Evolutionary conservation across 2,113 vertebrate species (phyloP), one percentile per base, ranked within the genome.

Genomic region (Poeciliopsis occidentalis): DNA sequence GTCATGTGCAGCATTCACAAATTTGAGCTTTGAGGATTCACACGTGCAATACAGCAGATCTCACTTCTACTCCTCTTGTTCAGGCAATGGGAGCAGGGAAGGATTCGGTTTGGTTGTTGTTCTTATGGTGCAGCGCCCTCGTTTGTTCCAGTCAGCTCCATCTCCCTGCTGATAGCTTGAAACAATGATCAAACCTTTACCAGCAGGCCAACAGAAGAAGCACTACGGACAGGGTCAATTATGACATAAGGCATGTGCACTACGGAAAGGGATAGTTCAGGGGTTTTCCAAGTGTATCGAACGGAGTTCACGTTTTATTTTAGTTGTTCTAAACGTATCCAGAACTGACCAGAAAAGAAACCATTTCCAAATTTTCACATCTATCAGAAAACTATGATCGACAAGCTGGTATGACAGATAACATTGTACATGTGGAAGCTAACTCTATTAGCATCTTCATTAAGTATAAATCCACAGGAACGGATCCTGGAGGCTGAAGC

Each of bases 231-330:
- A 64, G 24, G 54, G 65, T 61, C 61, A 26, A 26, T 34, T 26
- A 64, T 13, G 32, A 41, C 47, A 65, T 78, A 86, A 85, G 85
- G 76, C 83, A 12, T 78, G 69, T 82, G 84, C 75, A 88, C 87
- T 84, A 80, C 82, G n/a, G n/a, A 57, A 57, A 57, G 51, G 51
- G 51, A 57, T 57, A 57, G 51, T 24, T 57, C 51, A 57, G 51
- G 51, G 51, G 24, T 57, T 57, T n/a, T 24, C 24, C 51, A 24
- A 10, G 24, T n/a, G 22, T 54, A 22, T 2, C 24, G 19, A 54
- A 24, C 19, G 17, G 19, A 54, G 47, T n/a, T n/a, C 8, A 6
- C 8, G 51, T 47, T 47, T 7, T 7, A 8, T 19, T 47, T 15
- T 19, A 4, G 4, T 19, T 57, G 8, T 24, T n/a, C 51, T 17